Base-by-base conservation (phyloP, 2,888 invertebrate species). In the Metacarcinus magister region DNA sequence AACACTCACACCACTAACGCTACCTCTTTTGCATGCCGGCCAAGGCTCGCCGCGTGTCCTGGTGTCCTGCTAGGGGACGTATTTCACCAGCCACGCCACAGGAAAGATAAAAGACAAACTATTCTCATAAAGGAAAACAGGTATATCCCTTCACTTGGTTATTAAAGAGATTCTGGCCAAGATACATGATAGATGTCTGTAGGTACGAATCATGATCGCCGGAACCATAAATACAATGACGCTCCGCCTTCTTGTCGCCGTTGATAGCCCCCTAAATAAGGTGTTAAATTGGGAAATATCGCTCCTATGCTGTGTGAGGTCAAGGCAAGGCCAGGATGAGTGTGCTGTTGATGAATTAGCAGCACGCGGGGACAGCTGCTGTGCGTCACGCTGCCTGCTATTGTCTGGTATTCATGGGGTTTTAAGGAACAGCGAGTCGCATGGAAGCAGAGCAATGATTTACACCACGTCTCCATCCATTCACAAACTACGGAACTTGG, bases 401-500 rank as follows among this genome's bases (percentile, higher is more conserved):
- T 23, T 67, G 67, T 67, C 2, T 2, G 16, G 39, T 39, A 13
- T 87, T 87, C 16, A 39, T 39, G 87, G 87, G 19, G 87, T 13
- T 16, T 2, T 16, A 39, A 87, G 39, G 82, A 39, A 19, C 87
- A 87, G 82, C 2, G 23, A 82, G 87, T 16, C 16, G 39, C 39
- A 32, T 10, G n/a, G 39, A 32, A 39, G 32, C 87, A 13, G 39
- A 23, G 28, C n/a, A 8, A 75, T 87, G 39, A 87, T 87, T 39
- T 39, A 87, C 16, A n/a, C 87, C 87, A 39, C 16, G 87, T 32
- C 87, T 39, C 32, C 87, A 87, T 39, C 39, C 75, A 87, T 39
- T 19, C 75, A 28, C 28, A 82, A 87, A 87, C 87, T 39, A 39
- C 32, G 39, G 87, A 87, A 87, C 87, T 87, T 87, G 87, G 67